phyloP scores from a whole-genome alignment of 2,888 invertebrate species.

The Dasypogon diadema region DNA sequence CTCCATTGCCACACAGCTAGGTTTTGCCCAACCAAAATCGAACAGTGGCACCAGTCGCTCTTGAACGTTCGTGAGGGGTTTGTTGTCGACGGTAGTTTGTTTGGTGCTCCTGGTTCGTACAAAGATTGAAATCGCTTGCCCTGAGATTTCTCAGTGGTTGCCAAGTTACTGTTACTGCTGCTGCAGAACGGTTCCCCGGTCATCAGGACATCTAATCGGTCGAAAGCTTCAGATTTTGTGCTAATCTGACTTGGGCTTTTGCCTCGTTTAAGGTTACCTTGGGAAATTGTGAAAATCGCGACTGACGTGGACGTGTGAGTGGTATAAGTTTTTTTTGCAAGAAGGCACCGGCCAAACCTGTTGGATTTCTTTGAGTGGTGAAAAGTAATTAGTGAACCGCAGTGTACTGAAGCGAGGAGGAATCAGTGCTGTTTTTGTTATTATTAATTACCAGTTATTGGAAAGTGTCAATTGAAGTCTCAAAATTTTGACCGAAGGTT shows the following conservation, averaged over 20 bases:
- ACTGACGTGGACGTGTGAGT: not conserved
- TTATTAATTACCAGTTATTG: constrained; percentile 37
- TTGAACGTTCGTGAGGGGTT: constrained; percentile 44
- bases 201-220: constrained; percentile 10
- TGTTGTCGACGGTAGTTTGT: not conserved
- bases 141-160: not conserved
- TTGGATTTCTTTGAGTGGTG: constrained; percentile 30
- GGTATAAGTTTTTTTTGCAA: not conserved
- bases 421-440: not conserved
- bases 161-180: not conserved
- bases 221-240: constrained; percentile 5
- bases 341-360: constrained; percentile 19
- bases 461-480: constrained; percentile 57
- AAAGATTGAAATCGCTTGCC: not conserved
- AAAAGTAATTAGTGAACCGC: constrained; percentile 2
- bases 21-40: constrained; percentile 19
- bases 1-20: constrained; percentile 57
- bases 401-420: not conserved
- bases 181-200: constrained; percentile 6
- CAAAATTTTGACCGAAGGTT: constrained; percentile 70
- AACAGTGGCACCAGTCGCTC: constrained; percentile 46
- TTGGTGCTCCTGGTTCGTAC: not conserved
- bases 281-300: not conserved
- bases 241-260: not conserved
- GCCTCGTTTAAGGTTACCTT: not conserved